Evolutionary conservation across 2,113 vertebrate genomes (phyloP).

Genomic region (Phrynosoma blainvillii): DNA sequence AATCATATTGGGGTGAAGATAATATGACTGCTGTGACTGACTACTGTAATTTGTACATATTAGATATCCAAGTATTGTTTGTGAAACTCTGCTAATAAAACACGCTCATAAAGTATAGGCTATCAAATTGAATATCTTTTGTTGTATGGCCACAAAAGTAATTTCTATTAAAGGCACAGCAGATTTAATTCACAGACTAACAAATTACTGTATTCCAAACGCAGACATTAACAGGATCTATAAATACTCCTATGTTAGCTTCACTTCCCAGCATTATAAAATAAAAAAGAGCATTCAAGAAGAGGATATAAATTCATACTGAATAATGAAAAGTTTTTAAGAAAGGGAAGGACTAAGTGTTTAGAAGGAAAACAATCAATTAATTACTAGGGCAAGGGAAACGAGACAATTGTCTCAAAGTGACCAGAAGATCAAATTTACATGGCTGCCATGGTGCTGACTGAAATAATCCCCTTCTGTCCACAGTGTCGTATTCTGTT

Average conservation of each 20-base stretch:
- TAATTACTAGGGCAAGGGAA: neutral
- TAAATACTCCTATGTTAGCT: conserved; percentile 55
- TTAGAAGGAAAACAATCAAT: neutral
- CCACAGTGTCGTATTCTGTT: neutral
- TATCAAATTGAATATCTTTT: conserved; percentile 41
- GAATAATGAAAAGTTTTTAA: conserved; percentile 9
- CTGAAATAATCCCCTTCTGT: neutral
- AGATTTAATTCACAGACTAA: conserved; percentile 51
- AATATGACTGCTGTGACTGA: conserved; percentile 54
- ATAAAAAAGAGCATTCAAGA: conserved; percentile 29
- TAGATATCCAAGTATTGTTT: conserved; percentile 61
- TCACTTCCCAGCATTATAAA: conserved; percentile 42
- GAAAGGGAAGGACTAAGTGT: neutral
- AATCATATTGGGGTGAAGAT: conserved; percentile 59
- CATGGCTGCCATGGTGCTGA: neutral
- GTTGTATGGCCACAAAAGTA: conserved; percentile 41
- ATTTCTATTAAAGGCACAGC: conserved; percentile 14
- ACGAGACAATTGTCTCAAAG: neutral
- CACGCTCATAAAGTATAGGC: conserved; percentile 43
- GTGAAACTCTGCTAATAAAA: conserved; percentile 61
- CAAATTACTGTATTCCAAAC: conserved; percentile 43
- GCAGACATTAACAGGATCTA: conserved; percentile 21
- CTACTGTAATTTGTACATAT: conserved; percentile 65
- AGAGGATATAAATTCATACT: neutral
- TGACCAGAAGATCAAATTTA: neutral